A percentile compares a stretch with the other conserved stretches of the same genome.
phyloP scores from a whole-genome alignment of 2,797 vertebrate species.

The Mallotus villosus region DNA sequence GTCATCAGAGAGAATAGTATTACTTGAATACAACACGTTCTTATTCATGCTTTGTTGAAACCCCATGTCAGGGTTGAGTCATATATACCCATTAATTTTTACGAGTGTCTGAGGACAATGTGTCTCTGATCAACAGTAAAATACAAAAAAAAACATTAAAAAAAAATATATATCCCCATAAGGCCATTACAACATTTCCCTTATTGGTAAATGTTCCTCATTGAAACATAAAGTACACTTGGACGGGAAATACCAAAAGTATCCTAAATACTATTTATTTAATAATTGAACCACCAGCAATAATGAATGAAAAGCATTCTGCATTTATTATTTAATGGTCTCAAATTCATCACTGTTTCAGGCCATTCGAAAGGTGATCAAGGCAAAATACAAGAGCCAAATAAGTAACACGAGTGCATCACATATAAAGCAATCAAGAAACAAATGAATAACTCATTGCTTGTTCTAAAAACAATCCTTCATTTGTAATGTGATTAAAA shows the following conservation, averaged over 20 bases:
- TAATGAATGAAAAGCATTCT: slow-evolving; percentile 11
- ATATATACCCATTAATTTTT: background rate
- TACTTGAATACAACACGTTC: background rate
- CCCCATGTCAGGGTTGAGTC: no score
- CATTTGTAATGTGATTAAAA: slow-evolving; percentile 22
- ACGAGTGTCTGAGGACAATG: no score
- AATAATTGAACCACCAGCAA: slow-evolving; percentile 24
- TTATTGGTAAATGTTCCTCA: background rate
- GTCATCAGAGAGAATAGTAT: background rate
- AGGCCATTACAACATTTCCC: background rate
- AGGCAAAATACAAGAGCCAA: no score
- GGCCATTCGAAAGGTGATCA: background rate
- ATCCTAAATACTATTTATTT: slow-evolving; percentile 51
- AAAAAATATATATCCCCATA: no score
- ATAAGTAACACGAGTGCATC: background rate
- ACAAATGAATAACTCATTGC: no score
- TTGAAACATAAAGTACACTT: background rate
- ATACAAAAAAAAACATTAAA: background rate
- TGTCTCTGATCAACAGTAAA: background rate
- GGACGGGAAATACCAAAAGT: background rate
- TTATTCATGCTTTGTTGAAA: background rate
- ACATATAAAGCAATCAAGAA: background rate
- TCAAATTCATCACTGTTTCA: slow-evolving; percentile 3
- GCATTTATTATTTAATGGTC: background rate
- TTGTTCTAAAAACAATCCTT: background rate